These are phyloP conservation scores for Centropyge bicolor DNA, from an alignment of 2,797 vertebrate species.

Conservation along the genomic window DNA sequence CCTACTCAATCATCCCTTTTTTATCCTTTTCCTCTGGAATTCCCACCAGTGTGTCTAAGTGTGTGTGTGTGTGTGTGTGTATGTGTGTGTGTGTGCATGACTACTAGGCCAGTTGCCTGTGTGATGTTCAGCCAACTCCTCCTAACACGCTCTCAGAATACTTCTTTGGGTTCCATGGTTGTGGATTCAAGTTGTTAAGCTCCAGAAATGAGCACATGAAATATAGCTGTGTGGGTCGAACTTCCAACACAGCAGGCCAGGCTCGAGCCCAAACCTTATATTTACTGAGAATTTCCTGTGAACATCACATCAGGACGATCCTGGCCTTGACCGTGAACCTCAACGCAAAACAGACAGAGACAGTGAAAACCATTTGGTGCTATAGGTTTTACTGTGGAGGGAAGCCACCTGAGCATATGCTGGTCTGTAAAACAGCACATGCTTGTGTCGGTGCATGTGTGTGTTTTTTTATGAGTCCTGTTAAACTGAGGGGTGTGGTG, in stretches of 20 bases:
- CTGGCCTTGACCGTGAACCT: constrained; percentile 13
- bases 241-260: constrained; percentile 19
- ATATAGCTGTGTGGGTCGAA: constrained; percentile 40
- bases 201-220: constrained; percentile 65
- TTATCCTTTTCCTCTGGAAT: constrained; percentile 52
- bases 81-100: constrained; percentile 29
- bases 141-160: constrained; percentile 63
- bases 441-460: constrained; percentile 35
- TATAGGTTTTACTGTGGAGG: constrained; percentile 30
- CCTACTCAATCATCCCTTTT: constrained; percentile 41
- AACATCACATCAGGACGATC: constrained; percentile 23
- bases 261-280: not conserved
- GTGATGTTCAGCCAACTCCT: constrained; percentile 79
- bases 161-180: constrained; percentile 53
- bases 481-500: constrained; percentile 62
- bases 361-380: constrained; percentile 10
- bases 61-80: constrained; percentile 25
- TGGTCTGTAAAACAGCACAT: constrained; percentile 49
- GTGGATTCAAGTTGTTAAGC: constrained; percentile 65
- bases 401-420: constrained; percentile 60
- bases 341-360: not conserved
- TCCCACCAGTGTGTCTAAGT: constrained; percentile 47
- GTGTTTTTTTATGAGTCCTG: constrained; percentile 60
- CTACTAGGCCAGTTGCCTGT: constrained; percentile 68
- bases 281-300: constrained; percentile 25